phyloP scores from a whole-genome alignment of 2,113 vertebrate genomes.

The Oryzias curvinotus region DNA sequence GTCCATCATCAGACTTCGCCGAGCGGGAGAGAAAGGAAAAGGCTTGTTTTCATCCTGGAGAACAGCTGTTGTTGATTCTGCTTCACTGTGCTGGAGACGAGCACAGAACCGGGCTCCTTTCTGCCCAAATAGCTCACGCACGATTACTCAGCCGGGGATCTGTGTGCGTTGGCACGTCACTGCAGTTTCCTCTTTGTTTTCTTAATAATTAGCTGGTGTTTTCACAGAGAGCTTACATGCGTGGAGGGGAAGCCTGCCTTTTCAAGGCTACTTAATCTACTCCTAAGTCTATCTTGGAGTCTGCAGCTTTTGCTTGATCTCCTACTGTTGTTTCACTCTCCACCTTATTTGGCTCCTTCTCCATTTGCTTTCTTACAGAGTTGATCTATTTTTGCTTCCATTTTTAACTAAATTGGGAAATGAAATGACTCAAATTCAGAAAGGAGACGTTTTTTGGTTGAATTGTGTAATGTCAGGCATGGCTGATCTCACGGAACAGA shows the following conservation, averaged over 20 bases:
- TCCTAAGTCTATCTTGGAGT: constrained; percentile 35
- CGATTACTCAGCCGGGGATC: constrained; percentile 88
- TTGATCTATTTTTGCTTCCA: too few relatives aligned
- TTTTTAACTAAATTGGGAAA: too few relatives aligned
- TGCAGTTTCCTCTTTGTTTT: constrained; percentile 84
- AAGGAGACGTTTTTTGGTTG: too few relatives aligned
- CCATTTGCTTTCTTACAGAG: neutral
- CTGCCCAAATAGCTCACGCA: constrained; percentile 82
- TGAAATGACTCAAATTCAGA: too few relatives aligned
- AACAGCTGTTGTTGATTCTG: constrained; percentile 88
- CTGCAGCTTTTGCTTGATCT: constrained; percentile 17
- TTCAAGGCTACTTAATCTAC: constrained; percentile 66
- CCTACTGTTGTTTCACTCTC: constrained; percentile 2
- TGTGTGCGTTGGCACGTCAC: constrained; percentile 81
- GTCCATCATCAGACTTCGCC: constrained; percentile 26
- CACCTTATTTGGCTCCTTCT: neutral
- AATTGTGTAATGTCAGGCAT: too few relatives aligned
- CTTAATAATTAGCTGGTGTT: constrained; percentile 88
- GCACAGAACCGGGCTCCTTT: constrained; percentile 84
- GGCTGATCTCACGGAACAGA: too few relatives aligned
- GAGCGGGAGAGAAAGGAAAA: constrained; percentile 15
- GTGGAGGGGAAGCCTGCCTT: constrained; percentile 76
- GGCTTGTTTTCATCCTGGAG: constrained; percentile 62
- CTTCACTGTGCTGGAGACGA: constrained; percentile 80
- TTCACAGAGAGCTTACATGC: constrained; percentile 77